Conservation (phyloP, 2,888 invertebrate genomes). For the Cactoblastis cactorum region DNA sequence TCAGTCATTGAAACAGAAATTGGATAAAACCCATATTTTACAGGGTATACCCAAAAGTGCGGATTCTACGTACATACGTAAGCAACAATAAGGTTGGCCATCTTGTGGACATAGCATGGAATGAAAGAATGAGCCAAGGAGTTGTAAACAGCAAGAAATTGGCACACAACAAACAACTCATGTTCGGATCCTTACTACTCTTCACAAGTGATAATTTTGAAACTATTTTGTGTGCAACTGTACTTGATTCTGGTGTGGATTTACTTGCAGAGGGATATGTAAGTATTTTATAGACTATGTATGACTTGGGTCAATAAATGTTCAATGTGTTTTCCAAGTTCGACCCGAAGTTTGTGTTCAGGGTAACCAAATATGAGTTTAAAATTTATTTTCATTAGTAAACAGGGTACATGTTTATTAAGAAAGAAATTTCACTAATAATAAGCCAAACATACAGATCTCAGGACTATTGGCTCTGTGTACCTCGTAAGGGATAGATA, state of each 20-base stretch:
- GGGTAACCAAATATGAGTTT: too few species aligned
- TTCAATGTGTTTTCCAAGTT: too few species aligned
- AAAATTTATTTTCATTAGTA: too few species aligned
- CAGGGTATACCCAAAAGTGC: conserved; percentile 69
- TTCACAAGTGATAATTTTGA: conserved; percentile 85
- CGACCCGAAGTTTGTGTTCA: too few species aligned
- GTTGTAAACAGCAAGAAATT: conserved; percentile 40
- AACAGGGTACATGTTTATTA: too few species aligned
- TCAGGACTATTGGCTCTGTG: too few species aligned
- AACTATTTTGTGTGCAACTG: conserved; percentile 83
- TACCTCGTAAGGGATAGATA: too few species aligned
- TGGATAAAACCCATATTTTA: too few species aligned
- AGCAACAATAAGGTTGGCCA: conserved; percentile 65
- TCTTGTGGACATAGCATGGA: conserved; percentile 59
- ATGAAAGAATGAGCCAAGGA: conserved; percentile 38
- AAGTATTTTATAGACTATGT: conserved; percentile 36
- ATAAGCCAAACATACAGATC: too few species aligned
- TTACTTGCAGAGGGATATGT: conserved; percentile 78
- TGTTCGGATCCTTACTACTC: conserved; percentile 86
- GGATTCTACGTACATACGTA: conserved; percentile 57
- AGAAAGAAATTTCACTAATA: too few species aligned
- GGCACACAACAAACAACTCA: conserved; percentile 74
- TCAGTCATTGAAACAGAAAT: too few species aligned
- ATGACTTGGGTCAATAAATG: too few species aligned
- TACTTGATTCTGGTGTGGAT: conserved; percentile 71